Evolutionary conservation across 2,888 invertebrate genomes (phyloP), one percentile per base, ranked within the genome.

Genomic region (Mayetiola destructor): DNA sequence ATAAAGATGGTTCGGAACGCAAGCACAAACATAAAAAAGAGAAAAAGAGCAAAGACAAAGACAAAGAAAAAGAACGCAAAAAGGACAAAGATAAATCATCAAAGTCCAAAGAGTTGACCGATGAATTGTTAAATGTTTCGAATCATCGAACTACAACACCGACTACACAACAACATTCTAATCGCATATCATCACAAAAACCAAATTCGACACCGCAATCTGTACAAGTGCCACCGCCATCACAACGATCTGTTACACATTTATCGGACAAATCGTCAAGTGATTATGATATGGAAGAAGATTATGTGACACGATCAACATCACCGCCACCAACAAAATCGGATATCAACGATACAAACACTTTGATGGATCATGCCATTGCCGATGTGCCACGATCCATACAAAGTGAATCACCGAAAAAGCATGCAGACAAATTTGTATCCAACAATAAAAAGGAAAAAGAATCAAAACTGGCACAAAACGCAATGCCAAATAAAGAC

Each of bases 1-100:
- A 74, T 66, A 76, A 76, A n/a, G 76, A 75, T 66, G 73, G 73
- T 57, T 74, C 76, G 58, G 77, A 77, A 64, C 74, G 75, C 60
- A 77, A 77, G 63, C 78, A 79, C 61, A 80, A 80, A 65, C 79
- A 79, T 62, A 80, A 80, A 70, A 80, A 79, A 67, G 80, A 80
- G 67, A 80, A 80, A 61, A 83, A 82, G 64, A 83, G 80, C 65
- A 79, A 78, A 23, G 56, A 56, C 8, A 57, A 60, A 63, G 48
- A 57, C 65, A 79, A 78, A 23, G 56, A 56, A 9, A 57, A 60
- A 63, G 48, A 57, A 54, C 60, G 62, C 29, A 61, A 65, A 30
- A 64, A 64, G 35, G 66, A 68, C n/a, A n/a, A n/a, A n/a, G n/a
- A n/a, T n/a, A 66, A 59, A 18, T 21, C 40, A 10, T 55, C 58